Evolutionary conservation across 1,140 invertebrate species (phyloP).

Genomic region (Muscidifurax raptorellus): DNA sequence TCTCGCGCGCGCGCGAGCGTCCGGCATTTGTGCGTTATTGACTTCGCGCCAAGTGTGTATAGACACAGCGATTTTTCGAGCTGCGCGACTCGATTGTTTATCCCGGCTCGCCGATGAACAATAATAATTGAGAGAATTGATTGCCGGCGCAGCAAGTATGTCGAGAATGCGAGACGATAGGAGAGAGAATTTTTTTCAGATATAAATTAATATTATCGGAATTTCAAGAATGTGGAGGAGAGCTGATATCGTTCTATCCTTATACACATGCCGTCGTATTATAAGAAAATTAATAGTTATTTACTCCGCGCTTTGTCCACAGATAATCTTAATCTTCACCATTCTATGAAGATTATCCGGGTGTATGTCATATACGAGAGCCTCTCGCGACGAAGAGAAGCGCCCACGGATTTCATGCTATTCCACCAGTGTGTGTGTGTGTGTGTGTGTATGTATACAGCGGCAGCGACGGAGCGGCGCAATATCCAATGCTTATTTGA

Average conservation of each 20-base stretch:
- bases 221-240: too few relatives aligned
- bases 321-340: background rate
- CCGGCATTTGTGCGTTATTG: background rate
- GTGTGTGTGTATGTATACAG: too few relatives aligned
- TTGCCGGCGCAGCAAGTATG: background rate
- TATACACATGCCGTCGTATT: background rate
- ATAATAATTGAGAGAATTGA: background rate
- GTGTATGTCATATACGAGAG: background rate
- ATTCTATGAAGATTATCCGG: too few relatives aligned
- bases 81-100: background rate
- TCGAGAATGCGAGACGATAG: background rate
- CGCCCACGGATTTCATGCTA: background rate
- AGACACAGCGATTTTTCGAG: background rate
- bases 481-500: constrained; percentile 19
- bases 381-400: too few relatives aligned
- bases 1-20: background rate
- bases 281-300: background rate
- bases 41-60: too few relatives aligned
- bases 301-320: background rate
- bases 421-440: too few relatives aligned
- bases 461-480: background rate
- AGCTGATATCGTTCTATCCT: too few relatives aligned
- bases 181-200: background rate
- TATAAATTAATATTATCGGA: too few relatives aligned
- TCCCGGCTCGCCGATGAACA: background rate